Evolutionary conservation across 2,888 invertebrate species (phyloP).

Genomic region (Iphiclides podalirius): DNA sequence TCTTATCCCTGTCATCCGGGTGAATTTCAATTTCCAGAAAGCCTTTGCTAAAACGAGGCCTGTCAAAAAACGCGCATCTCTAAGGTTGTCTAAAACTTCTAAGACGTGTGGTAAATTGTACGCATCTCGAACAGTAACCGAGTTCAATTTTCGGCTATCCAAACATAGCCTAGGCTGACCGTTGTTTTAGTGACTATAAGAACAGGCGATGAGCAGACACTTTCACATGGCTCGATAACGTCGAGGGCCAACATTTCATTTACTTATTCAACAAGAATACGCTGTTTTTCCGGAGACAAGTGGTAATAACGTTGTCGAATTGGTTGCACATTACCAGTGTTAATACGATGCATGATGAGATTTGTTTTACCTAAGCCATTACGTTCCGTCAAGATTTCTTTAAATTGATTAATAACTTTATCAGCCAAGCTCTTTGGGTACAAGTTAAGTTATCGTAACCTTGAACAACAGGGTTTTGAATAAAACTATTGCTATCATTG

Average conservation of each 20-base stretch:
- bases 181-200: slow-evolving; percentile 22
- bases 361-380: slow-evolving; percentile 31
- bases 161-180: slow-evolving; percentile 29
- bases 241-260: slow-evolving; percentile 22
- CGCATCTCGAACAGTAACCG: slow-evolving; percentile 24
- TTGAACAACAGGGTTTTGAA: no score
- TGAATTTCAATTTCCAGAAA: slow-evolving; percentile 16
- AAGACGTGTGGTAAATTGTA: slow-evolving; percentile 28
- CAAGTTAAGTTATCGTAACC: no score
- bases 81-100: slow-evolving; percentile 29
- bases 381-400: slow-evolving; percentile 22
- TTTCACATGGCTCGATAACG: slow-evolving; percentile 27
- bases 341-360: slow-evolving; percentile 29
- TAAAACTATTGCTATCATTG: no score
- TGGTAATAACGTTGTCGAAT: slow-evolving; percentile 30
- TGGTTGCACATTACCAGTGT: slow-evolving; percentile 32
- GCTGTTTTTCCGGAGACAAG: slow-evolving; percentile 29
- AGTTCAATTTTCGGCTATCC: slow-evolving; percentile 28
- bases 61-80: slow-evolving; percentile 23
- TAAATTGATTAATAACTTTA: background rate
- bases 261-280: slow-evolving; percentile 18
- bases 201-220: slow-evolving; percentile 31
- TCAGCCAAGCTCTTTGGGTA: no score
- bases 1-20: no score
- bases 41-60: no score